Base-by-base conservation (phyloP, 2,888 invertebrate genomes). In the Phragmatobia fuliginosa region DNA sequence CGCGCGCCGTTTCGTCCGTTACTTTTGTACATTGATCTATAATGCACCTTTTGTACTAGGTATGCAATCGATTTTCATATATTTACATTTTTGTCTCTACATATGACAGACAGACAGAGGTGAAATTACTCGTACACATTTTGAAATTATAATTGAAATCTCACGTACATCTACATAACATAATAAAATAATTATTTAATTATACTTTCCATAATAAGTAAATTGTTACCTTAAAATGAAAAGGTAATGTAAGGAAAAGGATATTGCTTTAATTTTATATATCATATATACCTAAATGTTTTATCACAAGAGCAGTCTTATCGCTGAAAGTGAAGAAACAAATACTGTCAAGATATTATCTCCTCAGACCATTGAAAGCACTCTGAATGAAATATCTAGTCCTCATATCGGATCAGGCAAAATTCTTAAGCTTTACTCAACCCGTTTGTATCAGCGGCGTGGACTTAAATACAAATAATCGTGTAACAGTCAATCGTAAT, bases 381-480 rank as follows among this genome's bases (percentile, higher is more conserved):
- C 16, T 25, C n/a, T 3, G 66, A 49, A 49, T 25, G 33, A 32
- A 31, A 11, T 28, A 16, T 32, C 33, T 67, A n/a, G 6, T 36
- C 36, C 18, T 36, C 49, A 14, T 18, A 31, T 36, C 49, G 49
- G 52, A 67, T 67, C 8, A 31, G 36, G 32, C 38, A 14, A 28
- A 28, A 58, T 21, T n/a, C 56, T n/a, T 58, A 56, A 59, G n/a
- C 38, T 21, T 59, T n/a, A n/a, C n/a, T n/a, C n/a, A 28, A 14
- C 11, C 7, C 56, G 64, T 32, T n/a, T 21, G 21, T 33, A 66
- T 41, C 59, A 60, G 21, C 64, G 52, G 18, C 7, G 31, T 52
- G 21, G 49, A 60, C 67, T 58, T 56, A 60, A 67, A 66, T 67
- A 68, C 36, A 28, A 16, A 56, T 66, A 69, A 72, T 72, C 69